Conservation (phyloP, 2,888 invertebrate genomes). For the Caenorhabditis sinica region DNA sequence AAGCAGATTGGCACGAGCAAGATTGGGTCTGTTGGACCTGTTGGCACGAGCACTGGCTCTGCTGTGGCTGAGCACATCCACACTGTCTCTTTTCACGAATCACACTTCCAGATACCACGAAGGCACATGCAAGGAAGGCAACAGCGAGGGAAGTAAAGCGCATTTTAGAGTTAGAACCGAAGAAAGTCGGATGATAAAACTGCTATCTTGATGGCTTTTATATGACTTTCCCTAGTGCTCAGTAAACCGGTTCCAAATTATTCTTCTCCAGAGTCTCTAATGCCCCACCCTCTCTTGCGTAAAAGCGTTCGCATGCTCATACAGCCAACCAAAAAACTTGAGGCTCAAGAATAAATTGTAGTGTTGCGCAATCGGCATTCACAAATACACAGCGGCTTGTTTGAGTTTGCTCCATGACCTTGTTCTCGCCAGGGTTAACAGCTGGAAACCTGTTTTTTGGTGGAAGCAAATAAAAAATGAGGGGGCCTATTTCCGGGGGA, state of each 20-base stretch:
- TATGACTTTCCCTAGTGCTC: slow-evolving; percentile 24
- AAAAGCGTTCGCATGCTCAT: slow-evolving; percentile 36
- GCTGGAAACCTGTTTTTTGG: slow-evolving; percentile 22
- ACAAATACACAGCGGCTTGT: slow-evolving; percentile 19
- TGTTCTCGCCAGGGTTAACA: slow-evolving; percentile 37
- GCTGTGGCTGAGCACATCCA: slow-evolving; percentile 70
- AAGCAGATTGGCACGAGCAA: slow-evolving; percentile 73
- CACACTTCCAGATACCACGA: slow-evolving; percentile 71
- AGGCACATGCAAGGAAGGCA: slow-evolving; percentile 60
- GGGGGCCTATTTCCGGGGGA: slow-evolving; percentile 21
- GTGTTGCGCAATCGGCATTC: slow-evolving; percentile 36
- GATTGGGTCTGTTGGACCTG: slow-evolving; percentile 67
- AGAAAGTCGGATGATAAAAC: slow-evolving; percentile 32
- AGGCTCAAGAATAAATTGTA: slow-evolving; percentile 41
- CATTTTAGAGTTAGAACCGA: slow-evolving; percentile 42
- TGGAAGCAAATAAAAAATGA: background rate
- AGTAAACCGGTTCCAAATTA: slow-evolving; percentile 40
- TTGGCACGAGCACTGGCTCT: slow-evolving; percentile 70
- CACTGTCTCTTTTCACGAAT: slow-evolving; percentile 75
- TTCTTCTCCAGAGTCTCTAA: slow-evolving; percentile 5
- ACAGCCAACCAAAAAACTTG: slow-evolving; percentile 43
- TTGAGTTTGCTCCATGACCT: slow-evolving; percentile 51
- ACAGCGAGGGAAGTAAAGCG: slow-evolving; percentile 62
- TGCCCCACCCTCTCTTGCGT: slow-evolving; percentile 11
- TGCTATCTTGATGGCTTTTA: background rate